phyloP scores from a whole-genome alignment of 1,140 invertebrate genomes.

The Rhynchophorus ferrugineus region DNA sequence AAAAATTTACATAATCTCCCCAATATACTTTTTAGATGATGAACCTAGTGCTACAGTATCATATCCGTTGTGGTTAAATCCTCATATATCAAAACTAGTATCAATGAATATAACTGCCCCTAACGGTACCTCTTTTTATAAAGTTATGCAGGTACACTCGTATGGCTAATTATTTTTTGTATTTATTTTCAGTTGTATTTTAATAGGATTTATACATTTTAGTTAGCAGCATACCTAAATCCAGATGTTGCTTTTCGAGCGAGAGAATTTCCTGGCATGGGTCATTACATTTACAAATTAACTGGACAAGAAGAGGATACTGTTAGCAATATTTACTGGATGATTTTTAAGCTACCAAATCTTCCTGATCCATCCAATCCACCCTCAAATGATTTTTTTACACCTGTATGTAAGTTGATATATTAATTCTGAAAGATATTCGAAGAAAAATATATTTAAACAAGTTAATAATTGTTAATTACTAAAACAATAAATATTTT shows the following conservation, averaged over 20 bases:
- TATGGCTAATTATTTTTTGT: background rate
- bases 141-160: background rate
- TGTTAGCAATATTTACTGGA: constrained; percentile 1
- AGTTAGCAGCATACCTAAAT: background rate
- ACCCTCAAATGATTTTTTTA: background rate
- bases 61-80: background rate
- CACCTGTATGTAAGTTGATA: background rate
- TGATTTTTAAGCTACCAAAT: background rate
- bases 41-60: background rate
- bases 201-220: background rate
- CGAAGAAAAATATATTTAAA: no score
- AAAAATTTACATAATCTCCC: no score
- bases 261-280: background rate
- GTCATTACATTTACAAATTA: background rate
- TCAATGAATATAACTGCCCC: background rate
- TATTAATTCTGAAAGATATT: no score
- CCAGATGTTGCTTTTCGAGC: background rate
- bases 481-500: no score
- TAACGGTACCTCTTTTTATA: background rate
- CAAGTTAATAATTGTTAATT: no score
- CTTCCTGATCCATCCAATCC: background rate
- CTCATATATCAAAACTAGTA: background rate
- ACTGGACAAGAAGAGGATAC: background rate
- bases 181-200: no score
- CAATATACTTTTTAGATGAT: background rate